Conservation (phyloP, 1,140 invertebrate genomes). For the Drosophila grimshawi region DNA sequence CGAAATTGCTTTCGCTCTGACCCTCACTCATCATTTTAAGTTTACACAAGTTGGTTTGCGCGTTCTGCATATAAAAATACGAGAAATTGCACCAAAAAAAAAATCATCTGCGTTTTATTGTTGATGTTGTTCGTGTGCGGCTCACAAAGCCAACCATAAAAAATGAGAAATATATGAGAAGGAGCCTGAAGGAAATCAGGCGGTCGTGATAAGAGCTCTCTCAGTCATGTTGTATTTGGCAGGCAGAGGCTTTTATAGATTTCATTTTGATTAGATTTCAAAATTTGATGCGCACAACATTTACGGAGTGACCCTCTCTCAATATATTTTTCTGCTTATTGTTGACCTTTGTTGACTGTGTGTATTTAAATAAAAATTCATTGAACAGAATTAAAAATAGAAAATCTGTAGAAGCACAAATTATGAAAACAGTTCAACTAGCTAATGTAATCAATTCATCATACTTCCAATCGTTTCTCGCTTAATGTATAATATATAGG, state of each 20-base stretch:
- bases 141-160: constrained; percentile 2
- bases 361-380: too few species aligned
- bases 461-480: too few species aligned
- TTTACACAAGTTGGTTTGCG: constrained; percentile 17
- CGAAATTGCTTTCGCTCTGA: neutral
- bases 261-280: constrained; percentile 26
- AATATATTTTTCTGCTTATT: neutral
- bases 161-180: too few species aligned
- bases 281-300: neutral
- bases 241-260: constrained; percentile 22
- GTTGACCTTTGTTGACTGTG: too few species aligned
- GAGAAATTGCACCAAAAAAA: constrained; percentile 22
- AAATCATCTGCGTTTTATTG: constrained; percentile 21
- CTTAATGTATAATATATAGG: too few species aligned
- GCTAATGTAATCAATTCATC: too few species aligned
- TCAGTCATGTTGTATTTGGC: constrained; percentile 3
- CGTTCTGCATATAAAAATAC: constrained; percentile 38
- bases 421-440: too few species aligned
- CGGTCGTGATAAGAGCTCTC: constrained; percentile 13
- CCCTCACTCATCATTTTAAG: constrained; percentile 1
- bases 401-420: too few species aligned
- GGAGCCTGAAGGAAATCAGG: neutral
- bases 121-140: constrained; percentile 8
- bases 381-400: too few species aligned
- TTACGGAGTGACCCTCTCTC: neutral